These are phyloP conservation scores for Paguma larvata DNA, from an alignment of 2,797 vertebrate species.

Conservation along the genomic window DNA sequence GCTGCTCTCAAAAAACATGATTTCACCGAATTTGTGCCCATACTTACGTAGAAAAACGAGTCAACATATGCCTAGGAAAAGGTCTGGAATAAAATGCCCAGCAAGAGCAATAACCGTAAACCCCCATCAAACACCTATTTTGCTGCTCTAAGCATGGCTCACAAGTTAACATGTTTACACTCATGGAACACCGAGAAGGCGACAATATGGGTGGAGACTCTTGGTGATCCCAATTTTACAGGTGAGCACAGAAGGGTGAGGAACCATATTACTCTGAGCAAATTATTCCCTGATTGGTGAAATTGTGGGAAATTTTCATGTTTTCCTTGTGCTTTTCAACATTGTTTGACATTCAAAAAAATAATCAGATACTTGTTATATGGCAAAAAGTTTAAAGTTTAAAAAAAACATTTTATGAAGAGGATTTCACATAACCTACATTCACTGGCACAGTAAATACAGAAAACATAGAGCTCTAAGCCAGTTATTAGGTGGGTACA, in stretches of 20 bases:
- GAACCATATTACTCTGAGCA: not conserved
- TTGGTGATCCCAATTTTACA: not conserved
- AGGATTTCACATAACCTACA: not conserved
- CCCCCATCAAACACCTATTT: not conserved
- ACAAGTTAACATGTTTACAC: not conserved
- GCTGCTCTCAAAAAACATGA: constrained; percentile 13
- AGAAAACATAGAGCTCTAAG: not conserved
- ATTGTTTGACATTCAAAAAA: constrained; percentile 16
- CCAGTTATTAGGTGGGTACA: not conserved
- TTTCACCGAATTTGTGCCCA: not conserved
- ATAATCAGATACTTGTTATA: not conserved
- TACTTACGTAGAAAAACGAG: not conserved
- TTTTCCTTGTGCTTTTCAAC: not conserved
- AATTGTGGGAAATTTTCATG: not conserved
- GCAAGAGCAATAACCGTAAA: not conserved
- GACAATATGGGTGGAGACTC: not conserved
- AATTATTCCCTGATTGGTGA: constrained; percentile 27
- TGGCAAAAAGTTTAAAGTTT: constrained; percentile 22
- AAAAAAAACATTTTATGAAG: constrained; percentile 53
- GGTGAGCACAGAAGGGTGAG: not conserved
- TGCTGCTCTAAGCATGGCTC: not conserved
- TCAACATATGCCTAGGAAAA: not conserved
- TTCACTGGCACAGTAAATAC: not conserved
- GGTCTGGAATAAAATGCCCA: constrained; percentile 13
- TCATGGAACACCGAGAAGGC: not conserved